These are phyloP conservation scores for Telmatherina bonti DNA, from an alignment of 2,797 vertebrate genomes.

Conservation along the genomic window DNA sequence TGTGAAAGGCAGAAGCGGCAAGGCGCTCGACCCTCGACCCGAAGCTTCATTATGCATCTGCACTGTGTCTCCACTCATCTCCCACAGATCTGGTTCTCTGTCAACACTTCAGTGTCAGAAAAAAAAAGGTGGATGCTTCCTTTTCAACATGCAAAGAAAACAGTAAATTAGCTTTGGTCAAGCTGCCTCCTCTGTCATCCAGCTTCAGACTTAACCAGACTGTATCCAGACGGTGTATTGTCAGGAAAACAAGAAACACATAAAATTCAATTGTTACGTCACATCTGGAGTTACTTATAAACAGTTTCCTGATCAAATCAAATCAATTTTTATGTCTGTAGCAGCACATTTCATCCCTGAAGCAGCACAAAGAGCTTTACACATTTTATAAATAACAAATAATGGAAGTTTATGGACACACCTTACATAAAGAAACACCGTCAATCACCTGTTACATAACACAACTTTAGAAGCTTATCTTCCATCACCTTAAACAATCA, in stretches of 20 bases:
- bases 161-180: neutral
- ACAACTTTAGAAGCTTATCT: too few relatives aligned
- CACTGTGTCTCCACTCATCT: slow-evolving; percentile 39
- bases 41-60: slow-evolving; percentile 47
- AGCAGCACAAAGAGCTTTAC: too few relatives aligned
- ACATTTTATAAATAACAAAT: too few relatives aligned
- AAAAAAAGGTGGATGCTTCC: neutral
- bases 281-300: too few relatives aligned
- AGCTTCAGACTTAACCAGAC: neutral
- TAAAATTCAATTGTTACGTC: too few relatives aligned
- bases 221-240: neutral
- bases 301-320: neutral
- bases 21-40: slow-evolving; percentile 57
- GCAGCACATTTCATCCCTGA: too few relatives aligned
- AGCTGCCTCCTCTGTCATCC: neutral
- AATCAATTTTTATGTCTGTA: too few relatives aligned
- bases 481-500: too few relatives aligned
- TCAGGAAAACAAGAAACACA: too few relatives aligned
- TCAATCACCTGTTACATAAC: too few relatives aligned
- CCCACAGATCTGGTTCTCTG: slow-evolving; percentile 21
- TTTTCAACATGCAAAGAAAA: neutral
- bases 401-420: too few relatives aligned
- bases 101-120: slow-evolving; percentile 14
- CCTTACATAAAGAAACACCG: too few relatives aligned
- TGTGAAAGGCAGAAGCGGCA: slow-evolving; percentile 80